Evolutionary conservation across 2,888 invertebrate genomes (phyloP).

Genomic region (Dasysyrphus tricinctus): DNA sequence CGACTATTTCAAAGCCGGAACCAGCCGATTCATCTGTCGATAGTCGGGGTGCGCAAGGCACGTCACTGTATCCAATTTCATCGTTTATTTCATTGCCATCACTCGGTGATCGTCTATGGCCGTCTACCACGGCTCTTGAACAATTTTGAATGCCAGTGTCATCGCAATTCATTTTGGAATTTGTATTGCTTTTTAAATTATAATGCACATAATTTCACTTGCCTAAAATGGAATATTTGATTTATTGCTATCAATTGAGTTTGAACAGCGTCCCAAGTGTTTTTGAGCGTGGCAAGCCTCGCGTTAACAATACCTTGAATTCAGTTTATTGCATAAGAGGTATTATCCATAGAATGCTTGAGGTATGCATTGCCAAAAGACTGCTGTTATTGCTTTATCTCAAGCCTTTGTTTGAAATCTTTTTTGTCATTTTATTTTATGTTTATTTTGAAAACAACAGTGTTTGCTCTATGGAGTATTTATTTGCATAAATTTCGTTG

Average conservation of each 20-base stretch:
- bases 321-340: slow-evolving; percentile 45
- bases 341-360: slow-evolving; percentile 41
- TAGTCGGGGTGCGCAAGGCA: slow-evolving; percentile 34
- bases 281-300: slow-evolving; percentile 12
- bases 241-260: slow-evolving; percentile 15
- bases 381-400: slow-evolving; percentile 36
- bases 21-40: slow-evolving; percentile 61
- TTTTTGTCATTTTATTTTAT: slow-evolving; percentile 34
- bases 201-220: slow-evolving; percentile 47
- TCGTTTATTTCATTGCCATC: slow-evolving; percentile 46
- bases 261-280: slow-evolving; percentile 25
- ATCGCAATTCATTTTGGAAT: slow-evolving; percentile 67
- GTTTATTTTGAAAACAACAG: slow-evolving; percentile 21
- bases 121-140: slow-evolving; percentile 48
- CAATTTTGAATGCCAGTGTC: slow-evolving; percentile 58
- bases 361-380: slow-evolving; percentile 33
- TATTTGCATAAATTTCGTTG: slow-evolving; percentile 57
- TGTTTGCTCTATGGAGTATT: slow-evolving; percentile 38
- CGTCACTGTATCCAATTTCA: slow-evolving; percentile 49
- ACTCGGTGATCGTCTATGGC: slow-evolving; percentile 48
- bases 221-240: slow-evolving; percentile 31
- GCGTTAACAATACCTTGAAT: slow-evolving; percentile 20
- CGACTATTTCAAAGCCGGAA: slow-evolving; percentile 64
- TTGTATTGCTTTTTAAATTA: slow-evolving; percentile 35
- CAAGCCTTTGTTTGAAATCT: slow-evolving; percentile 35